phyloP scores from a whole-genome alignment of 2,797 vertebrate genomes.

The Sarcophilus harrisii region DNA sequence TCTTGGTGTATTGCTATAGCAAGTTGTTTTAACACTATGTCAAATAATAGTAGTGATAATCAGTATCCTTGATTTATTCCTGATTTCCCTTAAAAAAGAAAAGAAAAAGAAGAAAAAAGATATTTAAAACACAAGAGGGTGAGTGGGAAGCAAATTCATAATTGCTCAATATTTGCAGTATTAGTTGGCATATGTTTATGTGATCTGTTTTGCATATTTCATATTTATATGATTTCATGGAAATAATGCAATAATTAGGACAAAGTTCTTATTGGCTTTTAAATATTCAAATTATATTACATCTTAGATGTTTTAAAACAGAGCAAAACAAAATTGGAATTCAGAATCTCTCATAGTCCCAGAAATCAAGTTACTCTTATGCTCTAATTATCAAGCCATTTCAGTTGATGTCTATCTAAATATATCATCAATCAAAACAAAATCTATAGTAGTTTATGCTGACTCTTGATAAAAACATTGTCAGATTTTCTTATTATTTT shows the following conservation, averaged over 20 bases:
- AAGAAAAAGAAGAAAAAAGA: too few relatives aligned
- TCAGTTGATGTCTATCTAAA: too few relatives aligned
- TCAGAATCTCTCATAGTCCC: too few relatives aligned
- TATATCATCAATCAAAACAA: too few relatives aligned
- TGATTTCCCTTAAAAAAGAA: neutral
- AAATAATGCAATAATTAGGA: slow-evolving; percentile 7
- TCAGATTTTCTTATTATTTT: too few relatives aligned
- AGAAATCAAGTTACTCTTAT: too few relatives aligned
- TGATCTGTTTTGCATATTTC: slow-evolving; percentile 3
- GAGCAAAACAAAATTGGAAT: too few relatives aligned
- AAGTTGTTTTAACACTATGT: neutral
- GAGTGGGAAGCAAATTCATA: neutral
- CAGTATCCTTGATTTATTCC: neutral
- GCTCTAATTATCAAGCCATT: too few relatives aligned
- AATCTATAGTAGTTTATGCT: too few relatives aligned
- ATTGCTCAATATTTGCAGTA: slow-evolving; percentile 10
- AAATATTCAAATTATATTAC: slow-evolving; percentile 18
- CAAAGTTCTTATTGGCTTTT: neutral
- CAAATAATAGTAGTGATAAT: neutral
- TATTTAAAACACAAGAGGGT: neutral
- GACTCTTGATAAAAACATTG: too few relatives aligned
- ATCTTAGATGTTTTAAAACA: too few relatives aligned
- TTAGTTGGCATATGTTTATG: neutral
- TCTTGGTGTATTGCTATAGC: neutral
- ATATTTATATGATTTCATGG: neutral